Evolutionary conservation across 2,888 invertebrate species (phyloP), one percentile per base, ranked within the genome.

Genomic region (Buathra laborator): DNA sequence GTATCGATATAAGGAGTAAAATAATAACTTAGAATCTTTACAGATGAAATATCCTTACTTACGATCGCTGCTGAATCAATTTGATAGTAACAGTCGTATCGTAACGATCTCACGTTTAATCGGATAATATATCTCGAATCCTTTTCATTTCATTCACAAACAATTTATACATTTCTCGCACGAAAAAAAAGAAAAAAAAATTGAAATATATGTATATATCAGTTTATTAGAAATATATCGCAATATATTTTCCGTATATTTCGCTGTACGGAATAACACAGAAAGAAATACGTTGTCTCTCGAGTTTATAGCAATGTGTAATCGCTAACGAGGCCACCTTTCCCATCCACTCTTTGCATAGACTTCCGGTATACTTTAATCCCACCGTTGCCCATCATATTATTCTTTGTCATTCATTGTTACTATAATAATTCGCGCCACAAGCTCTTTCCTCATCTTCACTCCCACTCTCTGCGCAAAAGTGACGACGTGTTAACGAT

Each of bases 401-500:
- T 51, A 46, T 37, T 51, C 70, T 76, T 81, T 76, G 71, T 71
- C 70, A 56, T 24, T 74, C 74, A 16, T 53, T 67, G 51, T 32
- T 62, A 70, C 51, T 56, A 62, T 19, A 37, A 66, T 66, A 10
- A 14, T 62, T 70, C 71, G 59, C 62, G 19, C 29, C 10, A 19
- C 56, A 14, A n/a, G 56, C 14, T 32, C 10, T 51, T 44, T 71
- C 24, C 37, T 48, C 14, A 64, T 48, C 44, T 59, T 72, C 43
- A 56, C 53, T n/a, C 29, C 46, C 46, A 5, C 29, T 10, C 44
- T n/a, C 19, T 9, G 62, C 48, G 48, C 10, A n/a, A 48, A 48
- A 62, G 62, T 62, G 46, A 64, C 64, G 78, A 78, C 78, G 74
- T 51, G 53, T 74, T 46, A 77, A 77, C 72, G 71, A 84, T 84